phyloP scores from a whole-genome alignment of 2,113 vertebrate species.

The Hippocampus comes region DNA sequence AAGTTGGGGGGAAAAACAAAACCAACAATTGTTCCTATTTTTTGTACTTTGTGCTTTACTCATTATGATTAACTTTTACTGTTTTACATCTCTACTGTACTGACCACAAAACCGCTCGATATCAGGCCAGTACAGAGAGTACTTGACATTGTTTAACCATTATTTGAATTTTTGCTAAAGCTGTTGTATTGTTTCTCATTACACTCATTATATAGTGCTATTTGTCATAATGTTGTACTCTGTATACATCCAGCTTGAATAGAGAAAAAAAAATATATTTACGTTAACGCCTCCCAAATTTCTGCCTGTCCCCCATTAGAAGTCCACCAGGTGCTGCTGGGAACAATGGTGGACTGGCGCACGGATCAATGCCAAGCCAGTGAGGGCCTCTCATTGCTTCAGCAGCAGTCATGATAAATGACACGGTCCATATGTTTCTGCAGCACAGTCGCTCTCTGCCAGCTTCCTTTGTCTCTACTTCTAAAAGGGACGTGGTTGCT shows the following conservation, averaged over 20 bases:
- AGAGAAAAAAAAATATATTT: background rate
- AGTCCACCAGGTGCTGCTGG: constrained; percentile 65
- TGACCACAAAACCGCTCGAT: too few species aligned
- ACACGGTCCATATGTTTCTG: constrained; percentile 66
- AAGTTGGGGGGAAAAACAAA: too few species aligned
- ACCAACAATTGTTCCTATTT: background rate
- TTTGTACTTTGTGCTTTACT: background rate
- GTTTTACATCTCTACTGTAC: background rate
- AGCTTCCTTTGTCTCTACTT: constrained; percentile 66
- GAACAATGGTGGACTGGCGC: constrained; percentile 64
- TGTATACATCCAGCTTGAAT: background rate
- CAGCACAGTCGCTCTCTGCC: constrained; percentile 56
- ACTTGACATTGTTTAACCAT: too few species aligned
- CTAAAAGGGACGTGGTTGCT: constrained; percentile 39
- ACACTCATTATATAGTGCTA: background rate
- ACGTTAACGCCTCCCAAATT: constrained; percentile 18
- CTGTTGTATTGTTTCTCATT: background rate
- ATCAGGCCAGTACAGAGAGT: too few species aligned
- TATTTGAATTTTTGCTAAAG: too few species aligned
- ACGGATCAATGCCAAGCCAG: constrained; percentile 69
- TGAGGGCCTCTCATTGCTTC: constrained; percentile 72
- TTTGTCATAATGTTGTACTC: background rate
- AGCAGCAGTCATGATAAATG: constrained; percentile 69
- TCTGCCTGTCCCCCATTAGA: constrained; percentile 34
- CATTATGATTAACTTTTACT: background rate